A percentile compares a stretch with the other conserved stretches of the same genome.
These are phyloP conservation scores for Apocrypta bakeri DNA, from an alignment of 1,140 invertebrate species.

Conservation along the genomic window DNA sequence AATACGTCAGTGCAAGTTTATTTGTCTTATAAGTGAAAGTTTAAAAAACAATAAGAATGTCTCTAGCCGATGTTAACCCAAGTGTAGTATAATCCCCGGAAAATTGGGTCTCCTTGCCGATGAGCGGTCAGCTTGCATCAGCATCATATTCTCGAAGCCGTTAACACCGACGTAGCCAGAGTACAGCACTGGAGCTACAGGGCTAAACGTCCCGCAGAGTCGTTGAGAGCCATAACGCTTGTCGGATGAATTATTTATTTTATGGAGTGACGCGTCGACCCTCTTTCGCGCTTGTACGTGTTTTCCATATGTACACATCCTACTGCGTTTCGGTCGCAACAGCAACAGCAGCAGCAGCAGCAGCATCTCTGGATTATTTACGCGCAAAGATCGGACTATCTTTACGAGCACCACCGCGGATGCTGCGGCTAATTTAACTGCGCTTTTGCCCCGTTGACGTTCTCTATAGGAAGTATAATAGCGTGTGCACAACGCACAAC, in stretches of 20 bases:
- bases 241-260: conserved; percentile 44
- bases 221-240: conserved; percentile 4
- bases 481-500: background rate
- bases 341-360: background rate
- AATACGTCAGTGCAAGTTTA: too few relatives aligned
- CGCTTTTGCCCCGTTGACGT: background rate
- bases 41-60: too few relatives aligned
- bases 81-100: too few relatives aligned
- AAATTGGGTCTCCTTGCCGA: too few relatives aligned
- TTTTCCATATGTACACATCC: background rate
- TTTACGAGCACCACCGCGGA: background rate
- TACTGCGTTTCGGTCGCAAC: background rate
- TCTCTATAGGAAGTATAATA: background rate
- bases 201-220: conserved; percentile 23
- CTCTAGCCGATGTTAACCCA: too few relatives aligned
- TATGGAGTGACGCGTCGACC: conserved; percentile 34
- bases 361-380: conserved; percentile 29
- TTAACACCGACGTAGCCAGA: background rate
- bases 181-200: background rate
- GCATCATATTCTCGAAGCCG: background rate
- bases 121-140: conserved; percentile 14
- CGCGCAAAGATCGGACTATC: background rate
- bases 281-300: background rate
- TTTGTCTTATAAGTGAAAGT: too few relatives aligned
- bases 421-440: conserved; percentile 31